Conservation (phyloP, 2,888 invertebrate genomes). For the Pyrocoelia pectoralis region DNA sequence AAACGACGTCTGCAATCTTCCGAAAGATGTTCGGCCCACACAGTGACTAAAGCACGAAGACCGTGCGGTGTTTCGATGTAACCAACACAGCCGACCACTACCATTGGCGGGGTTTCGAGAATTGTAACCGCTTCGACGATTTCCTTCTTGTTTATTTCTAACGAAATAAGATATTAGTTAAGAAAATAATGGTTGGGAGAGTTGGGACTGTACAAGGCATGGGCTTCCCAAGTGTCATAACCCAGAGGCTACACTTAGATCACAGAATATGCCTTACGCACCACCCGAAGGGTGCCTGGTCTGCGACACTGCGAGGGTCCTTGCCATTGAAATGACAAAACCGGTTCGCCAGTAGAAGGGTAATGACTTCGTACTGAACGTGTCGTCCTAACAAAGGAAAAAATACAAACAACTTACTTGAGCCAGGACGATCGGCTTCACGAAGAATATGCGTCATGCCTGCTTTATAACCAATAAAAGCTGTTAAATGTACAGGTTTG, state of each 20-base stretch:
- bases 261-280: constrained; percentile 78
- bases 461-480: constrained; percentile 98
- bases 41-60: constrained; percentile 90
- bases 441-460: constrained; percentile 99
- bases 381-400: constrained; percentile 42
- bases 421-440: constrained; percentile 98
- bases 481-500: constrained; percentile 97
- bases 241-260: constrained; percentile 74
- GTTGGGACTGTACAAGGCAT: constrained; percentile 69
- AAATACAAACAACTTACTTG: constrained; percentile 78
- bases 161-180: constrained; percentile 9
- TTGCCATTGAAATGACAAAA: constrained; percentile 43
- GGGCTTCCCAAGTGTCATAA: constrained; percentile 75
- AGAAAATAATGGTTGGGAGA: too few relatives aligned
- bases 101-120: constrained; percentile 98
- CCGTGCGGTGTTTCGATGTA: constrained; percentile 99
- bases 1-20: constrained; percentile 98
- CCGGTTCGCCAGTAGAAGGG: constrained; percentile 56
- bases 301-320: constrained; percentile 69
- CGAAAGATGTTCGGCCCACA: constrained; percentile 99
- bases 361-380: constrained; percentile 56
- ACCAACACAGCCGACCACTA: constrained; percentile 96
- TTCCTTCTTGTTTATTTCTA: constrained; percentile 99
- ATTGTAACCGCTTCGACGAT: constrained; percentile 99
- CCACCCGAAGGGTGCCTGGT: constrained; percentile 68